Evolutionary conservation across 1,140 invertebrate species (phyloP), one percentile per base, ranked within the genome.

Genomic region (Heliothis virescens): DNA sequence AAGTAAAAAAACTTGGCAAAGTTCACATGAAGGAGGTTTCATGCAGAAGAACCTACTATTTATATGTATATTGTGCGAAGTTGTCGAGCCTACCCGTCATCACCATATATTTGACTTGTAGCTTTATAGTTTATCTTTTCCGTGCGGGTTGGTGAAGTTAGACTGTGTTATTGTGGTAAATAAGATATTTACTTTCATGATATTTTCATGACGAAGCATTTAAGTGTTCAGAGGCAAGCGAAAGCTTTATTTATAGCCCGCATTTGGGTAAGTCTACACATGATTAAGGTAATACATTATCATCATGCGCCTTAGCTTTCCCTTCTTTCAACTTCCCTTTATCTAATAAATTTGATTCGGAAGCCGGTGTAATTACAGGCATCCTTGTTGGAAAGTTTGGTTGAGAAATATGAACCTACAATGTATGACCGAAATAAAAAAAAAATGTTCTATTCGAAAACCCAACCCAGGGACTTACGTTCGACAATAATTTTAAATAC

Each of bases 31-130:
- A 69, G 52, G 52, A 63, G 62, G 59, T 59, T 57, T 13, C 26
- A n/a, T 18, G 18, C 21, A n/a, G 50, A 69, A 41, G 34, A 41
- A 41, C 5, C 34, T 41, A 57, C 21, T 78, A 47, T 78, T 69
- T 78, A 59, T 78, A 69, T 69, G 63, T 55, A 78, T 78, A 78
- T 78, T 57, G 29, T 57, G 50, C 15, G 60, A 29, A 57, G 48
- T 53, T 18, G 34, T 50, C 29, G 73, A 50, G 59, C 72, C 47
- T 53, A 65, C 60, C 59, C 74, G 50, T 53, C 48, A 65, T 77
- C 62, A 55, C 62, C 62, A 77, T 78, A 78, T 78, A 78, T 78
- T 69, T 78, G 75, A 77, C 75, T 77, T 52, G 62, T 41, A 59
- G 18, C 52, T 78, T 59, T 78, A 78, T 57, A n/a, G 62, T 67